Evolutionary conservation across 2,888 invertebrate species (phyloP).

Genomic region (Lasioglossum zephyrum): DNA sequence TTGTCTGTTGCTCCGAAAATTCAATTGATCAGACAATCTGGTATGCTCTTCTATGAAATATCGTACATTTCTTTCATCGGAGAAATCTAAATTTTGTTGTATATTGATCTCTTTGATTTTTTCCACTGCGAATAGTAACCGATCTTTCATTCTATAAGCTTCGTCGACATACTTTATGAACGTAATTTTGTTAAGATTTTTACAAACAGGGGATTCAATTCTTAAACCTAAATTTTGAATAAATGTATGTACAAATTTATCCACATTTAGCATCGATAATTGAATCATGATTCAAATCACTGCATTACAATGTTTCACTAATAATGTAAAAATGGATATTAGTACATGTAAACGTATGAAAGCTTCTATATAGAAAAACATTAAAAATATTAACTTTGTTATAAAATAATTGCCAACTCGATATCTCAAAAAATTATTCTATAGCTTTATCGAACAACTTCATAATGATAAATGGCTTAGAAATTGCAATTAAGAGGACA

Average conservation of each 20-base stretch:
- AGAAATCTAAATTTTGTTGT: slow-evolving; percentile 45
- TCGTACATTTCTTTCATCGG: slow-evolving; percentile 30
- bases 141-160: slow-evolving; percentile 29
- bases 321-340: slow-evolving; percentile 1
- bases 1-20: slow-evolving; percentile 14
- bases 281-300: slow-evolving; percentile 53
- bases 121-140: slow-evolving; percentile 24
- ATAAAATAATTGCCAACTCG: slow-evolving; percentile 28
- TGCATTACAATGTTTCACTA: neutral
- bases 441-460: slow-evolving; percentile 34
- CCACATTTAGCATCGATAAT: slow-evolving; percentile 37
- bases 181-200: slow-evolving; percentile 32
- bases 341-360: slow-evolving; percentile 25
- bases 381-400: slow-evolving; percentile 24
- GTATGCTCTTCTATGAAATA: slow-evolving; percentile 55
- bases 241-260: slow-evolving; percentile 61
- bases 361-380: slow-evolving; percentile 13
- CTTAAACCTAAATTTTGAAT: slow-evolving; percentile 56
- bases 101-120: slow-evolving; percentile 46
- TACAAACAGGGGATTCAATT: slow-evolving; percentile 31
- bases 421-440: slow-evolving; percentile 27
- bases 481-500: neutral
- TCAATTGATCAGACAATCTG: slow-evolving; percentile 49
- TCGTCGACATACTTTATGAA: slow-evolving; percentile 45
- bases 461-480: slow-evolving; percentile 2